These are phyloP conservation scores for Rynchops niger DNA, from an alignment of 2,113 vertebrate genomes.

Conservation along the genomic window DNA sequence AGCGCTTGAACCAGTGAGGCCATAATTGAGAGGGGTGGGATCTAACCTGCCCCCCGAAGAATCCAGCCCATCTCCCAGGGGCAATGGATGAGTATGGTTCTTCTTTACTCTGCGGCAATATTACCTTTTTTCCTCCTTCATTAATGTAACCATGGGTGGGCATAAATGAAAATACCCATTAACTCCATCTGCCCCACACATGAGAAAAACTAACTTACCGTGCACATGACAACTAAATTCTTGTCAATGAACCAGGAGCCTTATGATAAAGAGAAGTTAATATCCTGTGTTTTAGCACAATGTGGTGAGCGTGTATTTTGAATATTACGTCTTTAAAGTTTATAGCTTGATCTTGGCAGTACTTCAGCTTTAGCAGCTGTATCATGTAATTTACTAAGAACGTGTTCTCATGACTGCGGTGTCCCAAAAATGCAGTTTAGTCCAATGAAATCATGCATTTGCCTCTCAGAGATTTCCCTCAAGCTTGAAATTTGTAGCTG, in stretches of 20 bases:
- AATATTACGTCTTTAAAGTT: background rate
- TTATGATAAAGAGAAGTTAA: background rate
- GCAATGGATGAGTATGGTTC: background rate
- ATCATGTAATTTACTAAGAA: conserved; percentile 3
- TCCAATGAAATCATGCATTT: background rate
- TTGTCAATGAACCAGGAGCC: background rate
- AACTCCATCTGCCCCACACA: accelerated
- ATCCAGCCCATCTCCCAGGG: background rate
- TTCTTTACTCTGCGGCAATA: background rate
- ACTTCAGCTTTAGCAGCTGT: conserved; percentile 23
- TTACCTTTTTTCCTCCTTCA: background rate
- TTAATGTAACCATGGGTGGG: background rate
- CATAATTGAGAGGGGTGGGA: background rate
- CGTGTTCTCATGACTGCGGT: background rate
- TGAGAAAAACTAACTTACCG: background rate
- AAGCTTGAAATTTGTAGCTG: background rate
- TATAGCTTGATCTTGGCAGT: background rate
- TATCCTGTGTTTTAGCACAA: background rate
- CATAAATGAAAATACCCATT: background rate
- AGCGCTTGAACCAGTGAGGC: background rate
- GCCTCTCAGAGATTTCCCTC: background rate
- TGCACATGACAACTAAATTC: background rate
- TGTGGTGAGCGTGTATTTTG: background rate
- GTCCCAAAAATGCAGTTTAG: conserved; percentile 1
- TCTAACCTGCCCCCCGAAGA: background rate